Conservation (phyloP, 35 echinoderm and acorn worm species). For the Strongylocentrotus purpuratus region DNA sequence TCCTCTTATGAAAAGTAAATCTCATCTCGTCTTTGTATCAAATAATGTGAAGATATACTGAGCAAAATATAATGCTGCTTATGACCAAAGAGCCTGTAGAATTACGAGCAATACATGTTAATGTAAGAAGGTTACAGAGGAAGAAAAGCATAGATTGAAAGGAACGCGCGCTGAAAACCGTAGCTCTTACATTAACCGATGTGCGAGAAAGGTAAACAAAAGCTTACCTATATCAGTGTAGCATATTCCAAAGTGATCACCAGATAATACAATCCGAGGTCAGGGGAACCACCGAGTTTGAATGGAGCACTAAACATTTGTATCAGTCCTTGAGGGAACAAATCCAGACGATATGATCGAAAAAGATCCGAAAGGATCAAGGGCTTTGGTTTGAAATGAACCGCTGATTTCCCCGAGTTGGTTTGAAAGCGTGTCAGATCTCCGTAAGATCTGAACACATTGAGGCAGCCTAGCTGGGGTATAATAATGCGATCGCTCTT, state of each 20-base stretch:
- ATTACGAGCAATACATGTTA: too few relatives aligned
- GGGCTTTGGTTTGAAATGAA: background rate
- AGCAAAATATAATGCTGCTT: too few relatives aligned
- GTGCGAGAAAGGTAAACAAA: background rate
- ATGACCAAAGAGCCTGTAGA: too few relatives aligned
- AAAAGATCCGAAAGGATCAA: background rate
- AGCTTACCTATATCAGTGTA: background rate
- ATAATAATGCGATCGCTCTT: slow-evolving; percentile 11
- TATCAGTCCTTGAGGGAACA: background rate
- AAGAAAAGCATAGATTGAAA: too few relatives aligned
- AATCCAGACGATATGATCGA: background rate
- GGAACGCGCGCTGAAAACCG: background rate
- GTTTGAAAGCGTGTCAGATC: background rate
- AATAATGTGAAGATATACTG: too few relatives aligned
- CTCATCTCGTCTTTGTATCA: too few relatives aligned
- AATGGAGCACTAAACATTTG: background rate
- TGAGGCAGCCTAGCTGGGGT: background rate
- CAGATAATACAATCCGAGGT: background rate
- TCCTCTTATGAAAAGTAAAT: too few relatives aligned
- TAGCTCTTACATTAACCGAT: background rate
- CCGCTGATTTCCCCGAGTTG: background rate
- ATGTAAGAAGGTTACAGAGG: too few relatives aligned
- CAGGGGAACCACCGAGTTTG: background rate
- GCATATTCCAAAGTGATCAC: background rate
- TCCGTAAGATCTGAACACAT: background rate